Base-by-base conservation (phyloP, 1,140 invertebrate genomes). In the Oncopodura yosiiana region DNA sequence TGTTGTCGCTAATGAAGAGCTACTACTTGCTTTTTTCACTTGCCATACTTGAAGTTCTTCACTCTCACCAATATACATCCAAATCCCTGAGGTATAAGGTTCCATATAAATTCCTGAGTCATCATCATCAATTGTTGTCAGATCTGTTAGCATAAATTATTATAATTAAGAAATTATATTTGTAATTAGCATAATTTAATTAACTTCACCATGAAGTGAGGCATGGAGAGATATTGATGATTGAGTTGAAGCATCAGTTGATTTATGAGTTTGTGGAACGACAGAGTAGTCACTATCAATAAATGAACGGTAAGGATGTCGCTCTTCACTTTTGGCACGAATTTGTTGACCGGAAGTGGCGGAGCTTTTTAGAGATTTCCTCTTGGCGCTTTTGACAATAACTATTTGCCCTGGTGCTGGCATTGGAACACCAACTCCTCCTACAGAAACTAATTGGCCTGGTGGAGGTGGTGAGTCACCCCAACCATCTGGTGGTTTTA, bases 1-100 rank as follows among this genome's bases (percentile, higher is more conserved):
- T n/a, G n/a, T n/a, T n/a, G n/a, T n/a, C n/a, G n/a, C n/a, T 34
- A 34, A 34, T 8, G n/a, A 34, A 34, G 8, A 19, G 19, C 14
- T 23, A 14, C 44, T 46, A 8, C 11, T 42, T 34, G 24, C 19
- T n/a, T n/a, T n/a, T 21, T 38, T 53, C 5, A 23, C 41, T 27
- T 74, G 75, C 82, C 83, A 86, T 8, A 82, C 77, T 61, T 75
- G 74, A 58, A 79, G 72, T 61, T 83, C 81, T 56, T 87, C 83
- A 27, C 77, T 70, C 56, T 86, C 83, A 0, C 82, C 79, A 37
- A 87, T 80, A 60, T 83, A 83, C 18, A 86, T 81, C 79, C 86
- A 89, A 24, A 78, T 76, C 5, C 76, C 77, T 32, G 74, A 23
- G 3, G 49, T 56, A 34, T 56, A 60, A 2, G 49, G 42, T 26